Conservation (phyloP, 92 coral and sea anemone genomes). For the Phenganax marumi region DNA sequence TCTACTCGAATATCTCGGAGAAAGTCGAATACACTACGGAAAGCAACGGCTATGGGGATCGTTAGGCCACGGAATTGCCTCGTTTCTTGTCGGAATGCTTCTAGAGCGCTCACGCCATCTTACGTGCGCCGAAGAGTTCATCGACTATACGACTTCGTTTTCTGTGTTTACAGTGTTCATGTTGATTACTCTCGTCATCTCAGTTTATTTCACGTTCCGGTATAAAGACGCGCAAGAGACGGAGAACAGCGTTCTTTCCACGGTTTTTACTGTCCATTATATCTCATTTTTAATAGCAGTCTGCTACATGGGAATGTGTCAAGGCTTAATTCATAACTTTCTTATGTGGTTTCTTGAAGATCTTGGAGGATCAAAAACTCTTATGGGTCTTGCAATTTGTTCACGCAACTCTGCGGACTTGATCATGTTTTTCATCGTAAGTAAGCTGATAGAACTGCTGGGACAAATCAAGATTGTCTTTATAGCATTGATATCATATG, state of each 20-base stretch:
- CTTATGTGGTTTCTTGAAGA: slow-evolving; percentile 96
- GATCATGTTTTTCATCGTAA: slow-evolving; percentile 82
- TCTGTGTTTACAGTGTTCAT: slow-evolving; percentile 78
- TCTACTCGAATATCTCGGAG: slow-evolving; percentile 90
- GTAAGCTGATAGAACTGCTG: slow-evolving; percentile 72
- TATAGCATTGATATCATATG: slow-evolving; percentile 69
- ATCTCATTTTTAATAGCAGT: slow-evolving; percentile 89
- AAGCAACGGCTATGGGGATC: slow-evolving; percentile 99
- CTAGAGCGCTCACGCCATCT: slow-evolving; percentile 84
- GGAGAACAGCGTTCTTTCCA: slow-evolving; percentile 64
- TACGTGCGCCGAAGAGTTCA: slow-evolving; percentile 84
- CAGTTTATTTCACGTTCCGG: slow-evolving; percentile 79
- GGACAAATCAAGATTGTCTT: slow-evolving; percentile 88
- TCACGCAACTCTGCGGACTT: slow-evolving; percentile 82
- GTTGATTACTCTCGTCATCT: slow-evolving; percentile 73
- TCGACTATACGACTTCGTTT: slow-evolving; percentile 90
- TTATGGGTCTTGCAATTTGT: slow-evolving; percentile 89
- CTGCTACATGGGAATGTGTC: slow-evolving; percentile 93
- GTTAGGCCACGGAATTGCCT: slow-evolving; percentile 91
- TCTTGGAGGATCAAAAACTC: slow-evolving; percentile 88
- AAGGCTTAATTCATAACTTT: slow-evolving; percentile 92
- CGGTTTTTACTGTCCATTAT: slow-evolving; percentile 77
- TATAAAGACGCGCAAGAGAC: slow-evolving; percentile 65
- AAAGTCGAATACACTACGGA: slow-evolving; percentile 88
- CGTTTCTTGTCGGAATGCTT: slow-evolving; percentile 84